Evolutionary conservation across 2,797 vertebrate species (phyloP).

Genomic region (Kryptopterus vitreolus): DNA sequence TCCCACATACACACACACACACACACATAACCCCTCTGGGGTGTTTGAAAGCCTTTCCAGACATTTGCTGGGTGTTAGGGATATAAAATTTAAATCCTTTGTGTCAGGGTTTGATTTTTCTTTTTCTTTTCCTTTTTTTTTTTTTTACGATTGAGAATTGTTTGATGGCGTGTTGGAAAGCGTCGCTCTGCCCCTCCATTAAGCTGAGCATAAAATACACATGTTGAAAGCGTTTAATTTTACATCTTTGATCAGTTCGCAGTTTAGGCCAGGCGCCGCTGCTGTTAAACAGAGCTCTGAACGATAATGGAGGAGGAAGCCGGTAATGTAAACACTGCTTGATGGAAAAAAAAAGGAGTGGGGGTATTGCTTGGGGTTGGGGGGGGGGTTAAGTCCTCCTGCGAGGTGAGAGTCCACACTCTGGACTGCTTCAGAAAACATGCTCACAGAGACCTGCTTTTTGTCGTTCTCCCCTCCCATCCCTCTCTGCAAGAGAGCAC

Average conservation of each 20-base stretch:
- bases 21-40: neutral
- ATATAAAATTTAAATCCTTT: constrained; percentile 47
- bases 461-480: constrained; percentile 1
- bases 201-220: constrained; percentile 46
- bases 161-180: constrained; percentile 37
- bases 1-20: neutral
- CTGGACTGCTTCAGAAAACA: constrained; percentile 17
- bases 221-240: constrained; percentile 49
- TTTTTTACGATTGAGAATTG: constrained; percentile 46
- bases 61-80: constrained; percentile 35
- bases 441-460: constrained; percentile 30
- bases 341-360: constrained; percentile 47
- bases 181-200: constrained; percentile 39
- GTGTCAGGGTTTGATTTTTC: constrained; percentile 43
- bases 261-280: constrained; percentile 53
- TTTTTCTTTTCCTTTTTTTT: too few species aligned
- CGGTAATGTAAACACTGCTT: constrained; percentile 54
- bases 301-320: constrained; percentile 54
- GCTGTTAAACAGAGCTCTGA: constrained; percentile 45
- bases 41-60: constrained; percentile 33
- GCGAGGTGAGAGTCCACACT: constrained; percentile 40
- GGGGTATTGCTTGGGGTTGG: too few species aligned
- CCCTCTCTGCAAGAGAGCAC: constrained; percentile 20
- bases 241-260: constrained; percentile 52
- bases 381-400: constrained; percentile 28